A percentile compares a stretch with the other conserved stretches of the same genome.
phyloP scores from a whole-genome alignment of 2,888 invertebrate species.

The Caenorhabditis panamensis region DNA sequence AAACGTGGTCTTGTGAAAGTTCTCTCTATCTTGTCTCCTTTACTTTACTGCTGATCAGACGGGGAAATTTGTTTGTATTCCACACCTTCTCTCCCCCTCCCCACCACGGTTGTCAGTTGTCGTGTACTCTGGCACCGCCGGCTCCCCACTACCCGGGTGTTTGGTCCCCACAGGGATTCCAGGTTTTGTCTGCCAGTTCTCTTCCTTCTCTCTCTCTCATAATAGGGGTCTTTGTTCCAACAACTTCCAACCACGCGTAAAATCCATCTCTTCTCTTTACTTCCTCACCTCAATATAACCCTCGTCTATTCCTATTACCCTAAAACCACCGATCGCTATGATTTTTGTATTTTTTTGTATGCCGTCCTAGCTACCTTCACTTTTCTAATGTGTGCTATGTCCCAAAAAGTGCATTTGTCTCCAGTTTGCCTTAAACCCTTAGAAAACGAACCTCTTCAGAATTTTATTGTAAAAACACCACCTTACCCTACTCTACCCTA shows the following conservation, averaged over 20 bases:
- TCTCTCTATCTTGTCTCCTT: slow-evolving; percentile 51
- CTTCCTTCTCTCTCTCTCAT: slow-evolving; percentile 39
- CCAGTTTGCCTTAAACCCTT: too few relatives aligned
- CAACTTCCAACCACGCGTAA: slow-evolving; percentile 59
- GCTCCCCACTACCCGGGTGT: too few relatives aligned
- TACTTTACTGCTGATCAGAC: slow-evolving; percentile 55
- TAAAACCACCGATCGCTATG: background rate
- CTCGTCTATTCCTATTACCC: slow-evolving; percentile 4
- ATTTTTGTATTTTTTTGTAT: too few relatives aligned
- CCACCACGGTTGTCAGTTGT: background rate
- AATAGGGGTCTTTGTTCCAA: slow-evolving; percentile 59
- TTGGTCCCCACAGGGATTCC: slow-evolving; percentile 48
- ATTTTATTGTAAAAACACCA: slow-evolving; percentile 10
- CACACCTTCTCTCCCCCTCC: background rate
- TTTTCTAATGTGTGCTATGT: slow-evolving; percentile 1
- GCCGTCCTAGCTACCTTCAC: background rate
- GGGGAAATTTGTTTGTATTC: slow-evolving; percentile 45
- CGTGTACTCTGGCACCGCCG: background rate
- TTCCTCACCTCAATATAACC: slow-evolving; percentile 31
- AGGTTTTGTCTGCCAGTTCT: slow-evolving; percentile 56
- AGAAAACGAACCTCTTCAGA: too few relatives aligned
- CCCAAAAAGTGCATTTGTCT: slow-evolving; percentile 12
- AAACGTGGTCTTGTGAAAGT: slow-evolving; percentile 58
- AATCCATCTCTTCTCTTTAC: slow-evolving; percentile 28
- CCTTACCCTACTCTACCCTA: background rate